These are phyloP conservation scores for Cyprinodon brontotheroides DNA, from an alignment of 2,113 vertebrate genomes.

Conservation along the genomic window DNA sequence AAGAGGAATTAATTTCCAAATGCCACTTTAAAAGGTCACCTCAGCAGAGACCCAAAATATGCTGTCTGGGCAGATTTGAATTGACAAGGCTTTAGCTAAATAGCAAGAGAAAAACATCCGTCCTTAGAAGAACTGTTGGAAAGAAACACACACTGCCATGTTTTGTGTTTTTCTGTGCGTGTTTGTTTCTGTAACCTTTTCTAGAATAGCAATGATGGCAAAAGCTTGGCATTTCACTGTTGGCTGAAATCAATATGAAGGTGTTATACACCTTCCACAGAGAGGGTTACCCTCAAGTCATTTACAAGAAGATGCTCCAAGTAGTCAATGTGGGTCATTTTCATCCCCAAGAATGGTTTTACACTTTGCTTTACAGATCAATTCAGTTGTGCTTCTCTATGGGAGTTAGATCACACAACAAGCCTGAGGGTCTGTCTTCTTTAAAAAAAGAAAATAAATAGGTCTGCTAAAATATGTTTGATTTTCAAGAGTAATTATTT, in stretches of 20 bases:
- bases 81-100: constrained; percentile 22
- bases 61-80: constrained; percentile 28
- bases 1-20: constrained; percentile 47
- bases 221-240: neutral
- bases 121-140: neutral
- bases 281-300: neutral
- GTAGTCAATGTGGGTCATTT: neutral
- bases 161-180: neutral
- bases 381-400: neutral
- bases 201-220: neutral
- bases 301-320: neutral
- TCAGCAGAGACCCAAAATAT: constrained; percentile 14
- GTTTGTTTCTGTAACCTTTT: neutral
- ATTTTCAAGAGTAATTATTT: no score
- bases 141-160: neutral
- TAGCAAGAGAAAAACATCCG: neutral
- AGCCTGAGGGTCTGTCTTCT: neutral
- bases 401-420: constrained; percentile 27
- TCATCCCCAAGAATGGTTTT: neutral
- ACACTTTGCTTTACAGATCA: neutral
- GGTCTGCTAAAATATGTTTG: neutral
- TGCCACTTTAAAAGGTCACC: constrained; percentile 60
- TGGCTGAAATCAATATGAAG: neutral
- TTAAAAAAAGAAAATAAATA: neutral
- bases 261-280: neutral